Evolutionary conservation across 2,113 vertebrate species (phyloP), one percentile per base, ranked within the genome.

Genomic region (Pelvicachromis taeniatus): DNA sequence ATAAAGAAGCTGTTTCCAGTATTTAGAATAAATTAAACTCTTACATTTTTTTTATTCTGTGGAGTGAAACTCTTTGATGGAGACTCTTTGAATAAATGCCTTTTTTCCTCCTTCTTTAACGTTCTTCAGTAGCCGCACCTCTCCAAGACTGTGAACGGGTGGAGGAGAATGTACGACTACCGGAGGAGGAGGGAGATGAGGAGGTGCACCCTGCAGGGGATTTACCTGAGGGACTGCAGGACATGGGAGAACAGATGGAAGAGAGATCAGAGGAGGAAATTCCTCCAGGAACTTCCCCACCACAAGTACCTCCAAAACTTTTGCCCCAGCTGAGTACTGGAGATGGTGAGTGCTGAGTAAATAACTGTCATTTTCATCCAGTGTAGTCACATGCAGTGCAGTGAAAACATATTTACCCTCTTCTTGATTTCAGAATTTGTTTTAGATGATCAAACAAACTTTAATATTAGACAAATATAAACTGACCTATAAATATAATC

Each of bases 221-320:
- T 77, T 83, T 91, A 77, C 82, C 93, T 26, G 94, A 95, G 33
- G 88, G 83, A 54, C 93, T 95, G 85, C 91, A 93, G 79, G 92
- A 94, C 6, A 2, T 33, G 33, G 86, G 83, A 31, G 93, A 94
- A 42, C 89, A 84, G 58, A 82, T 63, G 83, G 92, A 94, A 33
- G 92, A 93, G 21, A 88, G 88, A 84, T 38, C 78, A 70, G 90
- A 92, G 12, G 93, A 93, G n/a, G 93, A 95, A 26, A 89, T 89
- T 38, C 85, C 86, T 50, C 86, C 88, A 17, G 85, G 87, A 82
- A 93, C 90, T 2, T 94, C 95, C 50, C 95, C 95, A 45, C 94
- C 94, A 61, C 90, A 93, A 88, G 94, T 95, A 90, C 95, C 95
- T 83, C 88, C 91, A 10, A 95, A 94, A 91, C 92, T 55, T 29